Conservation (phyloP, 23 tunicate species). For the Oikopleura albicans region DNA sequence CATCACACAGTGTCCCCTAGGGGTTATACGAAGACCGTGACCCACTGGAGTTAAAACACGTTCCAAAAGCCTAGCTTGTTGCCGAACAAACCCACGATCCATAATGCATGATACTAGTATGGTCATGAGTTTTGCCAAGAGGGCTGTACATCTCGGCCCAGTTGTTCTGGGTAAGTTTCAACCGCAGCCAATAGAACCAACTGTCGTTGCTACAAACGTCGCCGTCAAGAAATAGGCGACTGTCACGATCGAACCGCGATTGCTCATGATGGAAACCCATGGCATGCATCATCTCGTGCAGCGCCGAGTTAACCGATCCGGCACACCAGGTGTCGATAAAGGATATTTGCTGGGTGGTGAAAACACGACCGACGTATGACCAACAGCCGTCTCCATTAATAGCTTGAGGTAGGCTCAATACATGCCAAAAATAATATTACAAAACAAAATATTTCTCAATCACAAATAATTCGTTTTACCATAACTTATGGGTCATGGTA, state of each 20-base stretch:
- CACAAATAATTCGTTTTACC: too few relatives aligned
- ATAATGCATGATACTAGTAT: neutral
- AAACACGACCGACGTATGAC: neutral
- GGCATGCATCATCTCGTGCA: conserved; percentile 8
- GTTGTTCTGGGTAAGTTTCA: neutral
- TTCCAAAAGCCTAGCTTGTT: too few relatives aligned
- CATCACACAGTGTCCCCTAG: too few relatives aligned
- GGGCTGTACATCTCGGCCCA: neutral
- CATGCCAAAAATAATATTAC: too few relatives aligned
- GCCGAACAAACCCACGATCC: neutral
- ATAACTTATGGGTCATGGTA: too few relatives aligned
- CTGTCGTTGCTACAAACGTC: neutral
- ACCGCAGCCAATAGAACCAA: neutral
- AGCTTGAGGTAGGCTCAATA: neutral
- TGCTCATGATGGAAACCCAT: conserved; percentile 12
- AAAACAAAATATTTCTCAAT: too few relatives aligned
- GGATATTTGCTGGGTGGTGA: neutral
- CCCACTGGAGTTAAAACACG: too few relatives aligned
- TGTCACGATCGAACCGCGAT: neutral
- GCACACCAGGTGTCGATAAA: conserved; percentile 11
- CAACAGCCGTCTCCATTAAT: neutral
- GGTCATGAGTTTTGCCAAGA: neutral
- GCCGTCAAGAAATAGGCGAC: neutral
- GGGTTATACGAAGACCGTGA: too few relatives aligned
- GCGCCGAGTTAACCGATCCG: neutral